These are phyloP conservation scores for Gobionotothen gibberifrons DNA, from an alignment of 2,797 vertebrate species.

Conservation along the genomic window DNA sequence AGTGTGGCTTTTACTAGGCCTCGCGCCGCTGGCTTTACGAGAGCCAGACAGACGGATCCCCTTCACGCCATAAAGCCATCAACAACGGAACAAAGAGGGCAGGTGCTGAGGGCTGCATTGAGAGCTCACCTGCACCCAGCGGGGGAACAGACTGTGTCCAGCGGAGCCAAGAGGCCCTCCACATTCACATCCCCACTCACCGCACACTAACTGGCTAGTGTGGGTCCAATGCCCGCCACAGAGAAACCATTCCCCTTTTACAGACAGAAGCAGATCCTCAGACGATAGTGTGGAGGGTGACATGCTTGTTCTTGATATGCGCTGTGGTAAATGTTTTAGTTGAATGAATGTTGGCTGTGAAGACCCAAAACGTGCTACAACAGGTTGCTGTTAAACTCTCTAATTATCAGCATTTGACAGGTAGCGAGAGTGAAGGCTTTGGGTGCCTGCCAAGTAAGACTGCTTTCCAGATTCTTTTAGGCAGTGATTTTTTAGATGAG, in stretches of 20 bases:
- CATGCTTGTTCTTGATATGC: constrained; percentile 22
- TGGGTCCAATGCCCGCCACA: constrained; percentile 31
- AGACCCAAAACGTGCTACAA: constrained; percentile 53
- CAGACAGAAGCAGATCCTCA: constrained; percentile 28
- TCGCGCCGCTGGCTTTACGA: constrained; percentile 82
- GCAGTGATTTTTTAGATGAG: constrained; percentile 51
- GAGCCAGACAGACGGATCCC: constrained; percentile 83
- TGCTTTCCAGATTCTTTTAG: constrained; percentile 42
- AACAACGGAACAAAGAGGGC: constrained; percentile 84
- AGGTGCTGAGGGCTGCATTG: constrained; percentile 83
- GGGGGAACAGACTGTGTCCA: constrained; percentile 76
- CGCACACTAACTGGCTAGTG: constrained; percentile 55
- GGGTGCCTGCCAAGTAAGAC: constrained; percentile 52
- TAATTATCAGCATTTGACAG: constrained; percentile 69
- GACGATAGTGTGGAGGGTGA: constrained; percentile 26
- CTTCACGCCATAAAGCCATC: constrained; percentile 84
- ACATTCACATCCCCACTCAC: constrained; percentile 73
- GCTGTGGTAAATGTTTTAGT: constrained; percentile 51
- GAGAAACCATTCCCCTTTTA: constrained; percentile 52
- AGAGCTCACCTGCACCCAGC: constrained; percentile 87
- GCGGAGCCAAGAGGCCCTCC: constrained; percentile 80
- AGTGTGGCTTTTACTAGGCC: constrained; percentile 80
- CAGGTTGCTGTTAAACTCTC: constrained; percentile 61
- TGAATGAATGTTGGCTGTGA: constrained; percentile 48
- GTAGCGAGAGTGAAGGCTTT: constrained; percentile 43